These are phyloP conservation scores for Machaerirhynchus nigripectus DNA, from an alignment of 2,113 vertebrate species.

Conservation along the genomic window DNA sequence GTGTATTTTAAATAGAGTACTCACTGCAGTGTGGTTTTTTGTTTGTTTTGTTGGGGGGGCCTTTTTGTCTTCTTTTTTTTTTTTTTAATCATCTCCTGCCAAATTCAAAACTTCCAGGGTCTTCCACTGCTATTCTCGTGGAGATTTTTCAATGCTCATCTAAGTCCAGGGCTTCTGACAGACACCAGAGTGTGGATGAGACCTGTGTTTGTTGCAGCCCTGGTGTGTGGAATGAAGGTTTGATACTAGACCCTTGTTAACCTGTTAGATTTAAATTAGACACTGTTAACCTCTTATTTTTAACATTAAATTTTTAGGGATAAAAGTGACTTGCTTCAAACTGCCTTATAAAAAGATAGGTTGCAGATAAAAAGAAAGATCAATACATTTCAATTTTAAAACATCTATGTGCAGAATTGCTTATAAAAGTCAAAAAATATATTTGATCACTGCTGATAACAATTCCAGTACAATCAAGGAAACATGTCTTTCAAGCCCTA, in stretches of 20 bases:
- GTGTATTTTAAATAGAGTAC: background rate
- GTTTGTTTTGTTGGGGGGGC: background rate
- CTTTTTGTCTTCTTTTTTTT: background rate
- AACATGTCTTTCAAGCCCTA: background rate
- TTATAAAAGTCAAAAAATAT: background rate
- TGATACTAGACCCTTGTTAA: background rate
- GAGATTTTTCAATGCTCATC: background rate
- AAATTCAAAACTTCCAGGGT: background rate
- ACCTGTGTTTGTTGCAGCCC: background rate
- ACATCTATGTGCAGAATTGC: background rate
- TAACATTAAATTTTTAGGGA: background rate
- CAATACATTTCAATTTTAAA: background rate
- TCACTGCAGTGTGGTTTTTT: background rate
- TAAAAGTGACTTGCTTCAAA: background rate
- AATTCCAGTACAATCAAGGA: background rate
- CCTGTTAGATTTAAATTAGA: background rate
- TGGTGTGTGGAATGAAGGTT: background rate
- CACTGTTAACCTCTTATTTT: background rate
- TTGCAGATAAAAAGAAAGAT: background rate
- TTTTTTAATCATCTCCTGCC: background rate
- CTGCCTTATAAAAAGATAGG: background rate
- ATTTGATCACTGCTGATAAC: background rate
- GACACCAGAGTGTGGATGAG: accelerated
- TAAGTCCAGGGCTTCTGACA: accelerated
- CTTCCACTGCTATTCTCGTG: background rate